Percentiles rank a stretch among this genome's conserved stretches.
These are phyloP conservation scores for Tachina lurida DNA, from an alignment of 2,888 invertebrate species.

Conservation along the genomic window DNA sequence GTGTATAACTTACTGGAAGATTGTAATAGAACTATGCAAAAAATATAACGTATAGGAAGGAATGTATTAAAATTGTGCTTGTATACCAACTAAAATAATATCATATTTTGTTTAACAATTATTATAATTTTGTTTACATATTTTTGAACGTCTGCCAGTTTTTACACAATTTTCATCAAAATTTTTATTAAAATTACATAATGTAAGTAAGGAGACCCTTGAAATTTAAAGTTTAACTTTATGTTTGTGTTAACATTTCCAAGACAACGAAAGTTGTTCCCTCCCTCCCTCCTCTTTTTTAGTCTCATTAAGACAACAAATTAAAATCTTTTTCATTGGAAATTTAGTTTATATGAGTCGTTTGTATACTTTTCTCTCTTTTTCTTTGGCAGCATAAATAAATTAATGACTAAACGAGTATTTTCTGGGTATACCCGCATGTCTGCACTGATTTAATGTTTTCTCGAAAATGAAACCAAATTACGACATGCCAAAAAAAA, in stretches of 20 bases:
- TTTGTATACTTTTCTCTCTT: not conserved
- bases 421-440: constrained; percentile 69
- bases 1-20: constrained; percentile 1
- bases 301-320: constrained; percentile 1
- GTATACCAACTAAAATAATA: not conserved
- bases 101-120: not conserved
- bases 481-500: not conserved
- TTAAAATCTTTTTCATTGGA: constrained; percentile 9
- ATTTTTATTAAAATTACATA: not conserved
- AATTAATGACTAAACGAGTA: constrained; percentile 71
- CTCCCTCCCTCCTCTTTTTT: not conserved
- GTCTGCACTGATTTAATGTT: constrained; percentile 70
- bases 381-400: constrained; percentile 62
- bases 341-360: constrained; percentile 17
- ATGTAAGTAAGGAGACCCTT: no score
- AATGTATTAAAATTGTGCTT: not conserved
- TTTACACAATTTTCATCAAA: not conserved
- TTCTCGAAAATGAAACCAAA: constrained; percentile 44
- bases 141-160: not conserved
- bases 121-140: not conserved
- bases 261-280: not conserved
- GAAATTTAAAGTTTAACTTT: not conserved
- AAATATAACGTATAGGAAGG: not conserved
- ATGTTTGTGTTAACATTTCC: not conserved
- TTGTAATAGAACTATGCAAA: not conserved